phyloP scores from a whole-genome alignment of 1,140 invertebrate genomes.

The Cardiocondyla obscurior region DNA sequence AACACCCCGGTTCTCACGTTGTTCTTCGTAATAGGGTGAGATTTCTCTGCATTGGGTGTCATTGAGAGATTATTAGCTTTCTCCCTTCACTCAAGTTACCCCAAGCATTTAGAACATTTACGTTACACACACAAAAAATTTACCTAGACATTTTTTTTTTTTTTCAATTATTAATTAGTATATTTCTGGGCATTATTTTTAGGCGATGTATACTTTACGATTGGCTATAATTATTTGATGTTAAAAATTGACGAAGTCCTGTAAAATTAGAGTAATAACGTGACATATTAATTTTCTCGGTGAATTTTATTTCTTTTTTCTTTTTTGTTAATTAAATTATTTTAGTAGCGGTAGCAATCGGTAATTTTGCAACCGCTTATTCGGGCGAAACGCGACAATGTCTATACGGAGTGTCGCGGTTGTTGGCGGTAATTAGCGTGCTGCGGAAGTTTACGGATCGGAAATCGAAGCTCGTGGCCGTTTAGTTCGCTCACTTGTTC shows the following conservation, averaged over 20 bases:
- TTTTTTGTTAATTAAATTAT: neutral
- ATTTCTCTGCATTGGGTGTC: neutral
- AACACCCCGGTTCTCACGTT: constrained; percentile 40
- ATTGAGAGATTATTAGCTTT: constrained; percentile 2
- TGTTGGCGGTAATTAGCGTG: constrained; percentile 29
- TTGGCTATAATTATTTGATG: too few relatives aligned
- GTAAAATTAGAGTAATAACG: neutral
- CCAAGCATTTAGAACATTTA: neutral
- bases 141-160: neutral
- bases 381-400: constrained; percentile 3
- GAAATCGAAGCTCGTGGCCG: constrained; percentile 40
- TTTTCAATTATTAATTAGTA: too few relatives aligned
- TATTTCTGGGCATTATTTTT: neutral
- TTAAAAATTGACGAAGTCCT: neutral
- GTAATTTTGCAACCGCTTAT: neutral
- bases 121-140: neutral
- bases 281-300: neutral
- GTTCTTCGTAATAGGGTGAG: constrained; percentile 28
- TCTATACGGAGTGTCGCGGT: constrained; percentile 5
- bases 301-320: neutral
- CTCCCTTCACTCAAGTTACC: neutral
- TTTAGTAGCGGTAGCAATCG: neutral
- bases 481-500: constrained; percentile 1
- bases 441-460: constrained; percentile 34
- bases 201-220: neutral